These are phyloP conservation scores for Penaeus japonicus DNA, from an alignment of 1,140 invertebrate species.

Conservation along the genomic window DNA sequence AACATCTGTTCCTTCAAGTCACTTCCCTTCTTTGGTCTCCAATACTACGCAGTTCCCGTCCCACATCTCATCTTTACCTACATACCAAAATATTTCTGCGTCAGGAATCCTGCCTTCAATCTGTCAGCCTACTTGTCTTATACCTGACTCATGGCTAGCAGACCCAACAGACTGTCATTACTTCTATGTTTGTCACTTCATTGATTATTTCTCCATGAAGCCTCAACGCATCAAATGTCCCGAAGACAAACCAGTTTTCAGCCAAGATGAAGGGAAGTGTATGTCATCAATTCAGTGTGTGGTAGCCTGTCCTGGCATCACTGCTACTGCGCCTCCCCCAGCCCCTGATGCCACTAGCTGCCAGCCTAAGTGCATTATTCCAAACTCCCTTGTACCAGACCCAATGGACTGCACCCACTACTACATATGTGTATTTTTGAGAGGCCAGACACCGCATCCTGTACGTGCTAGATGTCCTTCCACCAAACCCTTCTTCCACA, in stretches of 20 bases:
- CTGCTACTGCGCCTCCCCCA: background rate
- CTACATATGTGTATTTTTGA: conserved; percentile 19
- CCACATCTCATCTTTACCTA: background rate
- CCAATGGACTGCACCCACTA: conserved; percentile 31
- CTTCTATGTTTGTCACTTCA: conserved; percentile 43
- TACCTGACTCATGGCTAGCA: conserved; percentile 42
- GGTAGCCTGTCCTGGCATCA: background rate
- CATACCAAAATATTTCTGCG: background rate
- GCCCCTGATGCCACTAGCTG: background rate
- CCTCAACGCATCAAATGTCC: conserved; percentile 36
- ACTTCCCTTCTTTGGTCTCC: no score
- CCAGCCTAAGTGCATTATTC: conserved; percentile 6
- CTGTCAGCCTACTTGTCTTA: conserved; percentile 19
- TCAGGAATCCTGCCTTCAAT: background rate
- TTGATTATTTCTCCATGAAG: conserved; percentile 8
- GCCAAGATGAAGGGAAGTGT: conserved; percentile 22
- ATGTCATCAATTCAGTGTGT: background rate
- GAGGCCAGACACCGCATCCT: background rate
- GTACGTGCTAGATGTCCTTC: conserved; percentile 17
- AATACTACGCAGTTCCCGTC: no score
- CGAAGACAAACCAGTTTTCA: conserved; percentile 9
- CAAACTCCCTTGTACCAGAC: conserved; percentile 20
- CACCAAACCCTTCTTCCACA: conserved; percentile 22
- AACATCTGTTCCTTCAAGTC: no score
- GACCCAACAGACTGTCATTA: conserved; percentile 35